A percentile compares a stretch with the other conserved stretches of the same genome.
Evolutionary conservation across 2,797 vertebrate genomes (phyloP).

Genomic region (Etheostoma nigrum): DNA sequence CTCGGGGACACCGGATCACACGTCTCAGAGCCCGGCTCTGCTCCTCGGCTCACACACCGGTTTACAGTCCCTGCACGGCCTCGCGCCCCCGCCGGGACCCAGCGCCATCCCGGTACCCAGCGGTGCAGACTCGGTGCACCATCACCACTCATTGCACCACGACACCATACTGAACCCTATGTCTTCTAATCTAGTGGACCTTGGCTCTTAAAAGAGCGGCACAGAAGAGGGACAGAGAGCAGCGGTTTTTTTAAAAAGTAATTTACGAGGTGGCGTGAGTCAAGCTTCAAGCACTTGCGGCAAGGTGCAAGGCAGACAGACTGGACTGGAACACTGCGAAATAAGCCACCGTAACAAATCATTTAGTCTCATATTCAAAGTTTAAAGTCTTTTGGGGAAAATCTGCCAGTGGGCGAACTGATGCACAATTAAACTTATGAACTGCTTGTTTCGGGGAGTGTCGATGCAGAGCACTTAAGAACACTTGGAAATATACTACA

Average conservation of each 20-base stretch:
- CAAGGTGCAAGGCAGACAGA: conserved; percentile 68
- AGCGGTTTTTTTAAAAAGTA: conserved; percentile 26
- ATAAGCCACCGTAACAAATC: conserved; percentile 63
- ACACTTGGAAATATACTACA: neutral
- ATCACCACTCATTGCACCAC: conserved; percentile 97
- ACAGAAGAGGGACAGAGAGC: conserved; percentile 36
- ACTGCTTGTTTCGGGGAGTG: conserved; percentile 22
- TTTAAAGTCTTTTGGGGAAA: conserved; percentile 29
- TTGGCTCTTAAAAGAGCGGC: conserved; percentile 92
- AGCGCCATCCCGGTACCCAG: conserved; percentile 95
- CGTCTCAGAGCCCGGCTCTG: conserved; percentile 93
- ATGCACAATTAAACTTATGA: conserved; percentile 16
- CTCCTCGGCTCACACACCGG: conserved; percentile 91
- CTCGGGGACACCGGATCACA: conserved; percentile 95
- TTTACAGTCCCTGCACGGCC: conserved; percentile 92
- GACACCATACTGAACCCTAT: conserved; percentile 99
- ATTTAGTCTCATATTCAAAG: conserved; percentile 59
- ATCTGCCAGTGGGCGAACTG: conserved; percentile 7
- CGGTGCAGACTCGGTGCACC: conserved; percentile 91
- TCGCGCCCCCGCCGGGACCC: conserved; percentile 96
- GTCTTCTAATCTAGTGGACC: conserved; percentile 98
- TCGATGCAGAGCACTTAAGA: conserved; percentile 57
- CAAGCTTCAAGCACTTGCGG: conserved; percentile 80
- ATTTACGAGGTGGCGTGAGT: conserved; percentile 68
- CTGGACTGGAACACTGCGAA: conserved; percentile 67